A percentile compares a stretch with the other conserved stretches of the same genome.
These are phyloP conservation scores for Delphinapterus leucas DNA, from an alignment of 2,113 vertebrate genomes.

Conservation along the genomic window DNA sequence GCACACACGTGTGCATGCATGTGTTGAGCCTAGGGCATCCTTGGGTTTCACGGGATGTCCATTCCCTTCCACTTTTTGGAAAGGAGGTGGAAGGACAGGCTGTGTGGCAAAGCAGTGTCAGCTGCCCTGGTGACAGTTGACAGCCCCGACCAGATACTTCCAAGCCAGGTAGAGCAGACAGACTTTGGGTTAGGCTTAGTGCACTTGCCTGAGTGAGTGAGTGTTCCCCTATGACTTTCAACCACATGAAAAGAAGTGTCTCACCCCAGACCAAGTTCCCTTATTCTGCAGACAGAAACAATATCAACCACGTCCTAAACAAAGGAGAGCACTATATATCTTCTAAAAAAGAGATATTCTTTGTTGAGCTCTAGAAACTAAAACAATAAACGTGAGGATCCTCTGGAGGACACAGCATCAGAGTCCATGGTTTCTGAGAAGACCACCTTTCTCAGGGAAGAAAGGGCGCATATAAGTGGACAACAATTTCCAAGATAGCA, in stretches of 20 bases:
- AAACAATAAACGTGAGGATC: not conserved
- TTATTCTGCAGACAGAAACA: not conserved
- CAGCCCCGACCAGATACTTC: not conserved
- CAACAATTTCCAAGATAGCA: not conserved
- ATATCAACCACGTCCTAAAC: not conserved
- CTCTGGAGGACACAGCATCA: not conserved
- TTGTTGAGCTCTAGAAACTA: not conserved
- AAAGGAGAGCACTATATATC: not conserved
- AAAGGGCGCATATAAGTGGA: not conserved
- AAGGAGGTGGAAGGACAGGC: not conserved
- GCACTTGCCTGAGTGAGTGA: not conserved
- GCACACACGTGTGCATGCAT: not conserved
- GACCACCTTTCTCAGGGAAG: not conserved
- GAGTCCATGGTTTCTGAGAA: not conserved
- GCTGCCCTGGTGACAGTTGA: not conserved
- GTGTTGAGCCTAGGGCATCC: not conserved
- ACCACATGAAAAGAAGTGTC: not conserved
- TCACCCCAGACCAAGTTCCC: not conserved
- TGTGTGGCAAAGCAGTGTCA: not conserved
- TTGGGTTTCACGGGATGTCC: not conserved
- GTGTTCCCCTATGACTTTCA: not conserved
- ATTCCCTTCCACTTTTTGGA: not conserved
- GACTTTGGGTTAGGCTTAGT: not conserved
- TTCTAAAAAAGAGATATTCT: not conserved
- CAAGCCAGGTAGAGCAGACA: not conserved